These are phyloP conservation scores for Ostrea edulis DNA, from an alignment of 1,140 invertebrate genomes.

Conservation along the genomic window DNA sequence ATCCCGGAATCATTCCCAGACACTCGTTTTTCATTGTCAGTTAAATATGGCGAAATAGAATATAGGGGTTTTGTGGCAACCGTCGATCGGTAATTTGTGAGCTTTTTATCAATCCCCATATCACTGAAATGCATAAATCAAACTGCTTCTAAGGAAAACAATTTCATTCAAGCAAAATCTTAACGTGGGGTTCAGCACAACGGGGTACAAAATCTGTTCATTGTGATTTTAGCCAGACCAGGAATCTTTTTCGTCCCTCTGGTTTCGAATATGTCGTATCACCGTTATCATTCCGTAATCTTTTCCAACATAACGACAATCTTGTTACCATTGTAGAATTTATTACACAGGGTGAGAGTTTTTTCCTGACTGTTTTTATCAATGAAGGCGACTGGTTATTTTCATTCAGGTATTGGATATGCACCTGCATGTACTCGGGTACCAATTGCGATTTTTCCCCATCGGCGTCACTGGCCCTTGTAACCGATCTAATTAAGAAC, in stretches of 20 bases:
- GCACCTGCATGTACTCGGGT: not conserved
- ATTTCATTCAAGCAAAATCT: constrained; percentile 30
- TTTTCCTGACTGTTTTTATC: constrained; percentile 10
- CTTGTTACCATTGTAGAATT: constrained; percentile 13
- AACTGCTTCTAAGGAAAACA: constrained; percentile 21
- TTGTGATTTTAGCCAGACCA: constrained; percentile 17
- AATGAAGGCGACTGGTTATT: not conserved
- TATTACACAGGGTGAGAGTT: constrained; percentile 11
- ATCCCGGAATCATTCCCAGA: not conserved
- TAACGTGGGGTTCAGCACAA: not conserved
- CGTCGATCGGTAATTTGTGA: constrained; percentile 3
- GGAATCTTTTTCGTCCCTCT: not conserved
- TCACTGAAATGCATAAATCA: constrained; percentile 22
- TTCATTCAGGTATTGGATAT: not conserved
- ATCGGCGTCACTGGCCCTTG: not conserved
- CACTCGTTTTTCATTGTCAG: not conserved
- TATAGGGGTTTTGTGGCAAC: not conserved
- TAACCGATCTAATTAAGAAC: not conserved
- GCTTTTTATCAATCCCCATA: constrained; percentile 15
- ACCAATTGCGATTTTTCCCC: not conserved
- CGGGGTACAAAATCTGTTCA: not conserved
- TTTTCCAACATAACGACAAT: constrained; percentile 23
- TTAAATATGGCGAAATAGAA: constrained; percentile 28
- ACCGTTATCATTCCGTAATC: not conserved
- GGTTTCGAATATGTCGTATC: not conserved